phyloP scores from a whole-genome alignment of 2,113 vertebrate genomes.

The Chinchilla lanigera region DNA sequence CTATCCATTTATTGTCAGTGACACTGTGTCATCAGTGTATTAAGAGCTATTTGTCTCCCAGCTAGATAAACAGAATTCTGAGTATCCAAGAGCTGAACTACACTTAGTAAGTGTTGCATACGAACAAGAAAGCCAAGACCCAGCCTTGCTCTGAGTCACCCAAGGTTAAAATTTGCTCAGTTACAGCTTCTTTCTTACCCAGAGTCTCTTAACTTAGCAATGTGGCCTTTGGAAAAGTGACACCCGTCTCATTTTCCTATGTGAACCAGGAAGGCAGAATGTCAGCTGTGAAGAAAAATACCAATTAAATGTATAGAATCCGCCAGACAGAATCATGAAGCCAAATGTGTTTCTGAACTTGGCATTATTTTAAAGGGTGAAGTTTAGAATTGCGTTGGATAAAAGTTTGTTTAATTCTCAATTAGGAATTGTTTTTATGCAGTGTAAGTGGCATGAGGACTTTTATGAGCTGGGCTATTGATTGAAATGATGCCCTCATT shows the following conservation, averaged over 20 bases:
- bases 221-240: conserved; percentile 63
- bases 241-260: conserved; percentile 50
- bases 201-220: conserved; percentile 54
- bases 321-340: conserved; percentile 40
- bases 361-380: conserved; percentile 73
- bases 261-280: conserved; percentile 52
- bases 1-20: conserved; percentile 52
- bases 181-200: background rate
- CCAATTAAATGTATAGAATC: conserved; percentile 54
- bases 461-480: conserved; percentile 66
- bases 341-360: conserved; percentile 65
- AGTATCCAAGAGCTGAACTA: background rate
- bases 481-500: conserved; percentile 61
- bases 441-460: conserved; percentile 3
- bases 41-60: conserved; percentile 48
- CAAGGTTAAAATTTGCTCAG: conserved; percentile 50
- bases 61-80: background rate
- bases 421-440: conserved; percentile 70
- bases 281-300: conserved; percentile 57
- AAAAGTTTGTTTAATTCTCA: conserved; percentile 79
- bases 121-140: background rate
- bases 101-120: background rate
- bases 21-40: conserved; percentile 28
- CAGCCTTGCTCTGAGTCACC: background rate
- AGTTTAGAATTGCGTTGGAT: conserved; percentile 62